phyloP scores from a whole-genome alignment of 2,797 vertebrate species.

The Acridotheres tristis region DNA sequence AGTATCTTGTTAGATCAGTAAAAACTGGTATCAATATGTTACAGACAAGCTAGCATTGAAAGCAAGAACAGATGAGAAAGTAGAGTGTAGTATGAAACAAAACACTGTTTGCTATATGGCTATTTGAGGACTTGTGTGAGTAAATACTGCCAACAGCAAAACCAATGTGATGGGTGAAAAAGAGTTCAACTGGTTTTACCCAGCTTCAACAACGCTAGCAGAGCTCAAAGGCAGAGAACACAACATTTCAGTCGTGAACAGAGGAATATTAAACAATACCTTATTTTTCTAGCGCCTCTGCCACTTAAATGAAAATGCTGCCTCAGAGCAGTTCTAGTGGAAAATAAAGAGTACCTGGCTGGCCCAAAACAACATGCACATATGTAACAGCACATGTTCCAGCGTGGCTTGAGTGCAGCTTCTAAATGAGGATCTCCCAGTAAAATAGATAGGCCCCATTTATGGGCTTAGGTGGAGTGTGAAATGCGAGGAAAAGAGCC shows the following conservation, averaged over 20 bases:
- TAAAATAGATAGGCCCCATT: not conserved
- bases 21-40: not conserved
- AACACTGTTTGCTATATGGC: not conserved
- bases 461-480: not conserved
- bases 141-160: constrained; percentile 44
- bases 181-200: not conserved
- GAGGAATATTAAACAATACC: not conserved
- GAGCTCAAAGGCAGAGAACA: not conserved
- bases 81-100: not conserved
- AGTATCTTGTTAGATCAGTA: not conserved
- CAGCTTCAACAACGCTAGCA: not conserved
- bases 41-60: not conserved
- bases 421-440: not conserved
- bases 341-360: not conserved
- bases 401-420: not conserved
- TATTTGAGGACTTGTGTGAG: not conserved
- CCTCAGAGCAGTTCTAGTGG: not conserved
- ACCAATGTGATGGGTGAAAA: not conserved
- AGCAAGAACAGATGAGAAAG: not conserved
- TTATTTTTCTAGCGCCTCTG: not conserved
- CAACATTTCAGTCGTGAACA: not conserved
- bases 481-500: not conserved
- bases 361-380: no score
- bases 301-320: not conserved
- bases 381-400: not conserved